Conservation (phyloP, 1,140 invertebrate species). For the Planococcus citri region DNA sequence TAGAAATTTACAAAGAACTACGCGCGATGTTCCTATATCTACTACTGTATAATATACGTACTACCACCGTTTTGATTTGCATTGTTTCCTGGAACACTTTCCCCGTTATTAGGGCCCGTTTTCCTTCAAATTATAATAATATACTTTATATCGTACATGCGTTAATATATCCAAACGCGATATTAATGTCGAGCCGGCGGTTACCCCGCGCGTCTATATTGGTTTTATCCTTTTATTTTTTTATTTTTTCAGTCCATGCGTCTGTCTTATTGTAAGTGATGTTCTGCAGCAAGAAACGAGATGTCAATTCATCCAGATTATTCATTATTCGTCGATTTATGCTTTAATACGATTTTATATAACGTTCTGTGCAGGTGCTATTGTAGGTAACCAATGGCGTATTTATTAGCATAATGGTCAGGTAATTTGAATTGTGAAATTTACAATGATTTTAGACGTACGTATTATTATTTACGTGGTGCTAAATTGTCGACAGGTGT, state of each 20-base stretch:
- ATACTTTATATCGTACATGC: not conserved
- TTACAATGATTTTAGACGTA: not conserved
- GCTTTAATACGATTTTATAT: not conserved
- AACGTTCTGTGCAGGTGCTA: not conserved
- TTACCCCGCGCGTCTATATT: too few species aligned
- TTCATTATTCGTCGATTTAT: too few species aligned
- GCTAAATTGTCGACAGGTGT: not conserved
- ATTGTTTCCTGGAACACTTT: conserved; percentile 2
- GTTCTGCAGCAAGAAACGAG: not conserved
- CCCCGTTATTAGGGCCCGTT: not conserved
- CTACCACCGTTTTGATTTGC: not conserved
- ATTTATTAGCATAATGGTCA: not conserved
- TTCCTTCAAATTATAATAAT: conserved; percentile 4
- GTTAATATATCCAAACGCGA: not conserved
- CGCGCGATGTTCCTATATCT: not conserved
- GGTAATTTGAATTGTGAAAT: not conserved
- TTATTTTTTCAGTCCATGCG: too few species aligned
- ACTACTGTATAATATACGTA: too few species aligned
- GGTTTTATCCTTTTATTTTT: too few species aligned
- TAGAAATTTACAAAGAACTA: not conserved
- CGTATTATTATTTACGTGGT: not conserved
- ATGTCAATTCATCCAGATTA: not conserved
- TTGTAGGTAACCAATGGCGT: not conserved
- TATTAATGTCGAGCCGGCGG: not conserved
- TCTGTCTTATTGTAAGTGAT: too few species aligned